Percentiles rank a stretch among this genome's conserved stretches.
Evolutionary conservation across 2,113 vertebrate species (phyloP).

Genomic region (Megaceryle torquata): DNA sequence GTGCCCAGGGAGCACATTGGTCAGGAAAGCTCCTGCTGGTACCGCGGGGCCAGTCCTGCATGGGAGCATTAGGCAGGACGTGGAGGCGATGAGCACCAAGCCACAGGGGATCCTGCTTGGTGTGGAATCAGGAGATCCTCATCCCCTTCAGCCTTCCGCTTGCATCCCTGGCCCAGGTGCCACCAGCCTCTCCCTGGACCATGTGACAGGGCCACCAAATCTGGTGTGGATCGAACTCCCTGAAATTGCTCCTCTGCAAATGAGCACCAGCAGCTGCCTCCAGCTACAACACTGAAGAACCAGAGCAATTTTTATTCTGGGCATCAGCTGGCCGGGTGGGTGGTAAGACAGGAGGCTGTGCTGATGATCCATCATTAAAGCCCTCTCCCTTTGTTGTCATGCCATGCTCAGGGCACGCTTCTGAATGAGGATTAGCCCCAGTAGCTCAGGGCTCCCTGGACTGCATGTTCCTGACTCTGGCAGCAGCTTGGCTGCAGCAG

Average conservation of each 20-base stretch:
- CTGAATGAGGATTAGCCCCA: not conserved
- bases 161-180: not conserved
- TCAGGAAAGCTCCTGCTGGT: not conserved
- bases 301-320: not conserved
- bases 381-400: not conserved
- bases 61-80: accelerated
- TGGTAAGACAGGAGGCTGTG: not conserved
- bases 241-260: accelerated
- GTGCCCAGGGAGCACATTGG: accelerated
- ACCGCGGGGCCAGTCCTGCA: accelerated
- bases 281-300: not conserved
- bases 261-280: not conserved
- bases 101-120: not conserved
- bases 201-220: not conserved
- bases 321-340: not conserved
- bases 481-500: not conserved
- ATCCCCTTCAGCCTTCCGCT: not conserved
- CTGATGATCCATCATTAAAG: not conserved
- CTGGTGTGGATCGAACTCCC: not conserved
- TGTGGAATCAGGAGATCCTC: not conserved
- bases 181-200: not conserved
- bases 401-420: not conserved
- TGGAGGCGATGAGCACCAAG: not conserved
- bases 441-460: not conserved
- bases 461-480: not conserved